Evolutionary conservation across 1,140 invertebrate species (phyloP), one percentile per base, ranked within the genome.

Genomic region (Lordiphosa clarofinis): DNA sequence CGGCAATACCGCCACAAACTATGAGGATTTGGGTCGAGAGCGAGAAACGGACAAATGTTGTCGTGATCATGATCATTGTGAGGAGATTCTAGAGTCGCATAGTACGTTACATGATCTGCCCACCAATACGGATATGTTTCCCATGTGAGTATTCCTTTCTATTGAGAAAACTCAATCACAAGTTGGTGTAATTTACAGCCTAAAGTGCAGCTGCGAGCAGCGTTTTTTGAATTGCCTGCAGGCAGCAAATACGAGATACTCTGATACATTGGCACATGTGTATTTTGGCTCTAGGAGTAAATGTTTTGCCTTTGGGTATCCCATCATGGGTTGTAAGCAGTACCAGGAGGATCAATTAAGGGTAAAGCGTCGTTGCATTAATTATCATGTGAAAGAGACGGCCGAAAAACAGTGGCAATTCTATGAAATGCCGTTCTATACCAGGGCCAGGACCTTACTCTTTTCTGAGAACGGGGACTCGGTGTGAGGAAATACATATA

Each of bases 1-100:
- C 2, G 96, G 96, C 2, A 93, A 95, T 78, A 90, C 92, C 10
- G 93, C 95, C 0, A 84, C 90, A 19, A 89, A 91, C 69, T 92
- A 92, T 64, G 89, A 94, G 24, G 94, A 96, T 73, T 89, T 96
- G 4, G 95, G 95, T 1, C 55, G 79, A 5, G 91, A 91, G 33
- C 75, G 81, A 8, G 92, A 93, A 39, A 92, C 94, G 0, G 95
- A 96, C 79, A 91, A 89, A 24, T 96, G 95, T 76, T 97, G 95
- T 87, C 89, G 95, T 0, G 90, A 90, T 0, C 95, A 96, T 69
- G 95, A 96, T 87, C 90, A 92, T 57, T 96, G 95, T 73, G 93
- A 94, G 44, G 87, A 91, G 31, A 87, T 88, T 1, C 92, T 95
- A n/a, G 87, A 89, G 35, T 90, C 92, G 1, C 46, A 55, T n/a